A percentile compares a stretch with the other conserved stretches of the same genome.
Evolutionary conservation across 2,888 invertebrate species (phyloP).

Genomic region (Agriopis marginaria): DNA sequence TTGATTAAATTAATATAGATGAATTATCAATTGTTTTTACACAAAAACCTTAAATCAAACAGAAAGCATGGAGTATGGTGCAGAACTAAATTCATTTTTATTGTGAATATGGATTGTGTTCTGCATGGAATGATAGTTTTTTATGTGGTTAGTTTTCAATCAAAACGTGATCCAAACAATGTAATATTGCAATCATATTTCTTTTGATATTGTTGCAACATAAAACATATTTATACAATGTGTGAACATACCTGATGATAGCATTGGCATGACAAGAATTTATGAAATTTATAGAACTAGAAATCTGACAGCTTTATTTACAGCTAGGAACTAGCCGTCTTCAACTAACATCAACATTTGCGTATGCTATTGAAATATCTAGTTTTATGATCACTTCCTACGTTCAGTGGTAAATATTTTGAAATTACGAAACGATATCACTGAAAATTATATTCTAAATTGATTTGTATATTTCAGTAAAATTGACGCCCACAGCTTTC

Average conservation of each 20-base stretch:
- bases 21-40: too few relatives aligned
- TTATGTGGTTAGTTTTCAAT: background rate
- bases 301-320: background rate
- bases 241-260: background rate
- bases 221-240: background rate
- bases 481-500: constrained; percentile 6
- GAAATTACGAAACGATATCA: constrained; percentile 11
- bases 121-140: background rate
- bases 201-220: background rate
- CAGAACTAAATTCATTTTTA: too few relatives aligned
- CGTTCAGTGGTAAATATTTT: constrained; percentile 3
- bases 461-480: constrained; percentile 4
- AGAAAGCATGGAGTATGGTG: too few relatives aligned
- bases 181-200: background rate
- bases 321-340: constrained; percentile 8
- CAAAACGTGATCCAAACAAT: constrained; percentile 5
- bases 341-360: constrained; percentile 23
- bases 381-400: constrained; percentile 28
- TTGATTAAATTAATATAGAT: too few relatives aligned
- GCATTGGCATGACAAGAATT: background rate
- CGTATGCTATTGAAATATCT: constrained; percentile 19
- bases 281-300: background rate
- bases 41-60: too few relatives aligned
- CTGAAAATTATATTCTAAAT: constrained; percentile 14
- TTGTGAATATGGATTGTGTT: background rate